Base-by-base conservation (phyloP, 2,888 invertebrate species). In the Ectemnius lituratus region DNA sequence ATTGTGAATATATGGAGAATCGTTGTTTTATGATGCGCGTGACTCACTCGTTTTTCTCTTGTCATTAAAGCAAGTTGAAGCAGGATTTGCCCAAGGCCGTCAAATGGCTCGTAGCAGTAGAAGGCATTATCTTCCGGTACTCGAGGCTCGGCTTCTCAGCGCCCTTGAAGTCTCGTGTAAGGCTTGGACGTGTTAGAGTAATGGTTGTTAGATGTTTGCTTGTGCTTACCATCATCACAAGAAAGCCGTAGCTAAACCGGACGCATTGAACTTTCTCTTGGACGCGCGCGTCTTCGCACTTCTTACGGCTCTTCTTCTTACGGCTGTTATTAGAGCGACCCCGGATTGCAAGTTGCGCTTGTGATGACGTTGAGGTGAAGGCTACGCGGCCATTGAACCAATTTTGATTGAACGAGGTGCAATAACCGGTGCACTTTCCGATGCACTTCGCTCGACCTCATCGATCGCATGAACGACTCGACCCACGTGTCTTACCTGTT, bases 31-130 rank as follows among this genome's bases (percentile, higher is more conserved):
- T 5, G 16, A 13, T 52, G 14, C 0, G 3, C 52, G 52, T 52
- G 52, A 16, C 52, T 52, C 14, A 5, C 71, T n/a, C 11, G 14
- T n/a, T 58, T 16, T 45, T 27, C 23, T 18, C 67, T 57, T 60
- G 66, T 75, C 81, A 69, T 27, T 72, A 61, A 73, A 70, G 78
- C 75, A 56, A 23, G 75, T 64, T 52, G 27, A 70, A 59, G 62
- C 70, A 59, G 75, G 72, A 82, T 82, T 72, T 60, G 47, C 16
- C 69, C 77, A 82, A 77, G 81, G 81, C 27, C 74, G 63, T 47
- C 58, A 80, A 76, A 79, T 74, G 64, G 67, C 60, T 59, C 67
- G 56, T 20, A n/a, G 62, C 59, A 57, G 69, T 57, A 59, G 60
- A 60, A 45, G 62, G 28, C 52, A 60, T 67, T 74, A 81, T 70